A percentile compares a stretch with the other conserved stretches of the same genome.
phyloP scores from a whole-genome alignment of 1,140 invertebrate species.

The Diploscapter pachys region DNA sequence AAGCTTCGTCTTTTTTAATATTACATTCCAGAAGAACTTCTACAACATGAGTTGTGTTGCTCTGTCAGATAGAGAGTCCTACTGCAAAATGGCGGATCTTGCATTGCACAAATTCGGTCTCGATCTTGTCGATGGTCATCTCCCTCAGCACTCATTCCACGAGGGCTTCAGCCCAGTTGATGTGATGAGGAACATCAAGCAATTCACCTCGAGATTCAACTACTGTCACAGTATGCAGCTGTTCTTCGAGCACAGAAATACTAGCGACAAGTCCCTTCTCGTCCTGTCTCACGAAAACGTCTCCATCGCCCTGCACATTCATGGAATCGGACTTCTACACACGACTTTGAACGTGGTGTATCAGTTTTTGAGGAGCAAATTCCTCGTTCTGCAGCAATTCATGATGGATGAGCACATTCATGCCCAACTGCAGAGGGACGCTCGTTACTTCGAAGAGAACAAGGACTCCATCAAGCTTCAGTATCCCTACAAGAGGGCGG shows the following conservation, averaged over 20 bases:
- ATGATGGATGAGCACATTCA: constrained; percentile 98
- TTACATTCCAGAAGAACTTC: constrained; percentile 79
- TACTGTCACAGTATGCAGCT: constrained; percentile 86
- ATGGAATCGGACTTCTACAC: constrained; percentile 95
- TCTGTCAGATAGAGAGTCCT: constrained; percentile 93
- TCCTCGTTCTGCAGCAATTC: constrained; percentile 92
- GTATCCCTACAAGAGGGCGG: constrained; percentile 81
- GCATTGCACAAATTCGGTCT: constrained; percentile 81
- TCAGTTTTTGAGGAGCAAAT: constrained; percentile 88
- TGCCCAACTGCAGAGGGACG: constrained; percentile 82
- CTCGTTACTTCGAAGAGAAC: constrained; percentile 70
- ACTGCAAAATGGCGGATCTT: constrained; percentile 89
- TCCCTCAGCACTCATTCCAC: constrained; percentile 92
- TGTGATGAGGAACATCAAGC: constrained; percentile 93
- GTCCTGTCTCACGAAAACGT: constrained; percentile 92
- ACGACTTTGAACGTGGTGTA: constrained; percentile 70
- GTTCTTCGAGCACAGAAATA: constrained; percentile 73
- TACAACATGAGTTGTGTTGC: constrained; percentile 97
- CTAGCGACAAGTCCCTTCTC: constrained; percentile 77
- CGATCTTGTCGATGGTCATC: constrained; percentile 78
- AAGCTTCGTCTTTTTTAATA: constrained; percentile 41
- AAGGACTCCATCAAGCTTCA: constrained; percentile 64
- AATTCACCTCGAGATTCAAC: constrained; percentile 86
- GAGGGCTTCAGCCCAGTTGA: constrained; percentile 92
- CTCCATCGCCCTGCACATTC: constrained; percentile 93